Evolutionary conservation across 2,113 vertebrate species (phyloP).

Genomic region (Menura novaehollandiae): DNA sequence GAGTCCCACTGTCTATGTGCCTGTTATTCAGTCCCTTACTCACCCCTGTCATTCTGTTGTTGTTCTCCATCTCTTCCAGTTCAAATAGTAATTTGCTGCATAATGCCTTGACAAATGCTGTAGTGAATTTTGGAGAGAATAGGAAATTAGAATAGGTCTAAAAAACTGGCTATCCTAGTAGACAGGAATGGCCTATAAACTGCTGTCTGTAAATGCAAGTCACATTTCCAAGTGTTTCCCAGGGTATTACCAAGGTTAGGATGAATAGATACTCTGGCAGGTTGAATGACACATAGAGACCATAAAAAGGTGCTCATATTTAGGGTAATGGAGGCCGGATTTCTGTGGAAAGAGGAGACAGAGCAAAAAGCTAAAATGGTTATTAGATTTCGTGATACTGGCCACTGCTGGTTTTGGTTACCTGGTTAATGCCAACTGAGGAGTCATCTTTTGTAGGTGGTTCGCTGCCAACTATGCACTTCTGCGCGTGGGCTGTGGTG

Average conservation of each 20-base stretch:
- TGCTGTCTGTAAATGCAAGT: background rate
- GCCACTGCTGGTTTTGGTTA: conserved; percentile 35
- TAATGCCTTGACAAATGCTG: background rate
- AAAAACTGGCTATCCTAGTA: background rate
- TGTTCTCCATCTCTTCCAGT: background rate
- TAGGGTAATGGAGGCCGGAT: background rate
- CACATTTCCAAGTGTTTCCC: background rate
- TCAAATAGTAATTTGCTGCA: background rate
- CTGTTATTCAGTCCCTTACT: background rate
- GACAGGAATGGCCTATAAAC: background rate
- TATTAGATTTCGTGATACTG: background rate
- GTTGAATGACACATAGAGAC: background rate
- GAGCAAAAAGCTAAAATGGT: conserved; percentile 9
- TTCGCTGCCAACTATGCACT: conserved; percentile 45
- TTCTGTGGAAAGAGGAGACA: background rate
- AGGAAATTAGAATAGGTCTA: background rate
- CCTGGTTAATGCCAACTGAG: conserved; percentile 41
- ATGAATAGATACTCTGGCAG: background rate
- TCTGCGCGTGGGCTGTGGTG: conserved; percentile 5
- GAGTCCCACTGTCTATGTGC: background rate
- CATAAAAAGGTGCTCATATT: background rate
- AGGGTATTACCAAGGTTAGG: background rate
- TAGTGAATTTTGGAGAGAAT: background rate
- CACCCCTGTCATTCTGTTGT: background rate
- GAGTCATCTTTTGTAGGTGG: conserved; percentile 18